phyloP scores from a whole-genome alignment of 2,888 invertebrate species.

The Brenthis hecate region DNA sequence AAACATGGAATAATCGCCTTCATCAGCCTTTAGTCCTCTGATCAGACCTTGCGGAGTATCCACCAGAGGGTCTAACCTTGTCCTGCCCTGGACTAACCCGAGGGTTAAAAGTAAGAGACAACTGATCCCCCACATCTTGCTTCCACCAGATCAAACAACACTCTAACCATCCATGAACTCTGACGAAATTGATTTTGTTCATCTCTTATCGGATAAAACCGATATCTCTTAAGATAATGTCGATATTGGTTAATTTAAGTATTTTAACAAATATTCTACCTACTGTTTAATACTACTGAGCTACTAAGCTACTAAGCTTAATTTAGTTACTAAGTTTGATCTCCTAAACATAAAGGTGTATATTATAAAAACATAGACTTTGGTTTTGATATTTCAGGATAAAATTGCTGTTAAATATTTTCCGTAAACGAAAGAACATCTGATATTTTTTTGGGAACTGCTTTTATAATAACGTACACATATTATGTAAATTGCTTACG shows the following conservation, averaged over 20 bases:
- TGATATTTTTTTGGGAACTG: too few species aligned
- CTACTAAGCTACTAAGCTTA: too few species aligned
- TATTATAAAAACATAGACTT: too few species aligned
- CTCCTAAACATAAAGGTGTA: too few species aligned
- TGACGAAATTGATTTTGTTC: background rate
- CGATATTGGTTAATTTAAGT: background rate
- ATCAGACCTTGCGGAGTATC: slow-evolving; percentile 54
- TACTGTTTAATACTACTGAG: too few species aligned
- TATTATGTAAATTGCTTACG: too few species aligned
- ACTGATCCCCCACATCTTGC: slow-evolving; percentile 1
- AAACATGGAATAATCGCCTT: slow-evolving; percentile 51
- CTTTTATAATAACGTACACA: too few species aligned
- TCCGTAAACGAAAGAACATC: too few species aligned
- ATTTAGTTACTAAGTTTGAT: too few species aligned
- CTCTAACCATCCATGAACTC: background rate
- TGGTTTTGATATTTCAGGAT: too few species aligned
- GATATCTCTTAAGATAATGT: slow-evolving; percentile 3
- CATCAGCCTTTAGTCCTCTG: slow-evolving; percentile 46
- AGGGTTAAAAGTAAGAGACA: slow-evolving; percentile 28
- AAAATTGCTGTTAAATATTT: too few species aligned
- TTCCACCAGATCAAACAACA: background rate
- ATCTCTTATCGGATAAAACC: background rate
- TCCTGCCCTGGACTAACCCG: slow-evolving; percentile 6
- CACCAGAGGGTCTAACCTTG: slow-evolving; percentile 54
- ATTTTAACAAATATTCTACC: background rate